Base-by-base conservation (phyloP, 2,113 vertebrate species). In the Triplophysa rosa region DNA sequence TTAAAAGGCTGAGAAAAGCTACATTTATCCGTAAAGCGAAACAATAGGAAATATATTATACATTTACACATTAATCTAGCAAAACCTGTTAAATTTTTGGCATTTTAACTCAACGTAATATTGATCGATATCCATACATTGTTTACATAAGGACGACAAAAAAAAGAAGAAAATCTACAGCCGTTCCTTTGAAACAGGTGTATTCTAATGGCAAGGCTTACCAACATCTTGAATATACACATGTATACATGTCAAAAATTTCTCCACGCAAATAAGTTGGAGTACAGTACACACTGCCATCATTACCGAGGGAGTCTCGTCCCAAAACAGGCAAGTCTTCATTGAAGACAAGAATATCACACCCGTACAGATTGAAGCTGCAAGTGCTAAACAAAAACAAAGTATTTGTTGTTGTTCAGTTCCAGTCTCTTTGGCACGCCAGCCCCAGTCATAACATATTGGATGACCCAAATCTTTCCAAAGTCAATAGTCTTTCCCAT, bases 301-400 rank as follows among this genome's bases (percentile, higher is more conserved):
- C 59, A 82, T 86, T 88, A 87, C 82, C 80, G 78, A 80, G 85
- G 87, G 84, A 81, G 82, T 81, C 78, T 84, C 23, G 8, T 81
- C 86, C 89, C 87, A 84, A 82, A 82, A 82, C 87, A 87, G 88
- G 91, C 89, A 84, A 84, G 95, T 98, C 97, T 98, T 99, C 97
- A 98, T 88, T 93, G 97, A 99, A 99, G 97, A 98, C 95, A 90
- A 84, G 83, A 85, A 82, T 82, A 8, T 8, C 19, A 80, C 83
- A 81, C 89, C 76, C 82, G 83, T 65, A 89, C 17, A 86, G 89
- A 86, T 84, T 81, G 83, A 82, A 65, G 85, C 86, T 90, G 86
- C 84, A 86, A 33, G 72, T 87, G 90, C 87, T 87, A 88, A 82
- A 79, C 87, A 85, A 82, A 19, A 84, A 76, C 59, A 75, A 74